Evolutionary conservation across 2,888 invertebrate species (phyloP).

Genomic region (Petrophora chlorosata): DNA sequence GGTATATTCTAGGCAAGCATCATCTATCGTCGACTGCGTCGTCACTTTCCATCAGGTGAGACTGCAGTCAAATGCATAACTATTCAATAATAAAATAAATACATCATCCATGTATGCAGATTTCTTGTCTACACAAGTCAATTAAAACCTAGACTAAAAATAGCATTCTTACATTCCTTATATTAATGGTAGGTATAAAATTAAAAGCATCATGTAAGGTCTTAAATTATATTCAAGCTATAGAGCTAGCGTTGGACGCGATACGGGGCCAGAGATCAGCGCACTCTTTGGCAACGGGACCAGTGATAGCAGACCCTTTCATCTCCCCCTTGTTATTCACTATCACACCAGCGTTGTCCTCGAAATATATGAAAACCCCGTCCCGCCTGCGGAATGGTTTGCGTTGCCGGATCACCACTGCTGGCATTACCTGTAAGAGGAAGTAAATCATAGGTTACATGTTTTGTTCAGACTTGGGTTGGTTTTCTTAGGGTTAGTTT

Average conservation of each 20-base stretch:
- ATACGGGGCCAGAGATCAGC: constrained; percentile 99
- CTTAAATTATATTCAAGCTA: constrained; percentile 87
- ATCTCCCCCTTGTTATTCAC: constrained; percentile 99
- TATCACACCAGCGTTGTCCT: constrained; percentile 99
- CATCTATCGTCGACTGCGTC: no score
- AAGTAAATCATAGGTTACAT: no score
- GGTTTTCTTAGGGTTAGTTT: no score
- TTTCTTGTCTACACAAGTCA: no score
- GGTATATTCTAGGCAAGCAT: no score
- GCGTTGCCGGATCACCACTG: constrained; percentile 98
- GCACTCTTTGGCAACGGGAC: constrained; percentile 99
- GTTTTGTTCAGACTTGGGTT: no score
- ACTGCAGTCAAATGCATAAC: no score
- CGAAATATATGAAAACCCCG: constrained; percentile 99
- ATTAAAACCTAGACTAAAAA: no score
- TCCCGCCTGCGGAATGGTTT: constrained; percentile 99
- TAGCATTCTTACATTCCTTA: no score
- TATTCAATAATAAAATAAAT: no score
- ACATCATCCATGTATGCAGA: no score
- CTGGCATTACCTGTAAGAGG: constrained; percentile 95
- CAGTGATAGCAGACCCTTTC: constrained; percentile 99
- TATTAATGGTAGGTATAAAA: not conserved
- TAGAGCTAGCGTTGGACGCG: constrained; percentile 99
- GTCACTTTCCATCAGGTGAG: no score
- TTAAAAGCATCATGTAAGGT: constrained; percentile 23